phyloP scores from a whole-genome alignment of 1,140 invertebrate species.

The Microvelia longipes region DNA sequence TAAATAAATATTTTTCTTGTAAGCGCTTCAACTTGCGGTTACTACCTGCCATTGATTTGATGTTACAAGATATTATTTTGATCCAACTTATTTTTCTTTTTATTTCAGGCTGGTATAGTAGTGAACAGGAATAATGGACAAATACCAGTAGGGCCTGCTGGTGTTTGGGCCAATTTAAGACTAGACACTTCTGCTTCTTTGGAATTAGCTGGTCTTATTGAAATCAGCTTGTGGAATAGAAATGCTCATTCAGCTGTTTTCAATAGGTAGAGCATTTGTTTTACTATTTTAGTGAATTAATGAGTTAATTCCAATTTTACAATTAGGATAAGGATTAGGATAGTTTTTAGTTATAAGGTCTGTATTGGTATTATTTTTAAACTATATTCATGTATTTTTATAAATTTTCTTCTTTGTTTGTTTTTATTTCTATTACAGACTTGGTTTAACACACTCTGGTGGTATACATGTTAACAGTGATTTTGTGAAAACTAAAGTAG shows the following conservation, averaged over 20 bases:
- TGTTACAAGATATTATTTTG: too few relatives aligned
- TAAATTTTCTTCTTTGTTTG: too few relatives aligned
- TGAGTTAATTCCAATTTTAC: too few relatives aligned
- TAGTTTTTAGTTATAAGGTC: too few relatives aligned
- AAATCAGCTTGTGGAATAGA: conserved; percentile 72
- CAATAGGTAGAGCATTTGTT: conserved; percentile 38
- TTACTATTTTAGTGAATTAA: too few relatives aligned
- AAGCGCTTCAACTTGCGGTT: too few relatives aligned
- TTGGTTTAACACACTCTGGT: background rate
- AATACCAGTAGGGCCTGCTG: conserved; percentile 35
- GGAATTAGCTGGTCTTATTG: conserved; percentile 68
- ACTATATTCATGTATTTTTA: too few relatives aligned
- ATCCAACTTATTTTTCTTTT: too few relatives aligned
- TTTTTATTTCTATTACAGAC: background rate
- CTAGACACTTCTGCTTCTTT: conserved; percentile 59
- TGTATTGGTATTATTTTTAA: too few relatives aligned
- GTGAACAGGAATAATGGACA: background rate
- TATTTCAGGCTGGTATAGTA: background rate
- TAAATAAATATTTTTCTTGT: too few relatives aligned
- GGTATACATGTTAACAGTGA: background rate
- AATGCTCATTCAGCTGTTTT: conserved; percentile 70
- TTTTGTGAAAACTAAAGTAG: conserved; percentile 8
- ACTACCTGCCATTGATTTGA: too few relatives aligned
- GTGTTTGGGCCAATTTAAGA: conserved; percentile 51
- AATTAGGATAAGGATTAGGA: too few relatives aligned